phyloP scores from a whole-genome alignment of 2,797 vertebrate species.

The Ceyx erithaca region DNA sequence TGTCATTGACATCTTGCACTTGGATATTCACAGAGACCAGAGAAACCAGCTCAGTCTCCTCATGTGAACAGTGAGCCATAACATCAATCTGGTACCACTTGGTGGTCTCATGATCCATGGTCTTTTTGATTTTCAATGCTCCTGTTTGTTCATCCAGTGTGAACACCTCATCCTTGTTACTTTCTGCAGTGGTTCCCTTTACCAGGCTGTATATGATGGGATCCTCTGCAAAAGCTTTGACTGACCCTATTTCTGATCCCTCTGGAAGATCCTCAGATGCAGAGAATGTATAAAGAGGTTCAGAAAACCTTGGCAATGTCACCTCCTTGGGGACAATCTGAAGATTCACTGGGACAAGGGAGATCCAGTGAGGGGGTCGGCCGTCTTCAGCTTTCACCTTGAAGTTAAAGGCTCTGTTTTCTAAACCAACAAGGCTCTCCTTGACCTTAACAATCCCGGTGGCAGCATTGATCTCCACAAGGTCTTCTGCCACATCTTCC shows the following conservation, averaged over 20 bases:
- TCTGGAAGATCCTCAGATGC: conserved; percentile 91
- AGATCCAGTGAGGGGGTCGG: conserved; percentile 91
- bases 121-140: conserved; percentile 88
- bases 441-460: conserved; percentile 92
- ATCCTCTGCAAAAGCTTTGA: conserved; percentile 88
- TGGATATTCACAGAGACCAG: conserved; percentile 94
- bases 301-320: conserved; percentile 92
- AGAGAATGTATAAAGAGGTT: conserved; percentile 94
- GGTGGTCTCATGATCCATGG: conserved; percentile 92
- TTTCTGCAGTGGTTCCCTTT: conserved; percentile 93
- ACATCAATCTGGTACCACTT: conserved; percentile 97
- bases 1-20: conserved; percentile 96
- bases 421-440: conserved; percentile 90
- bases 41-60: conserved; percentile 88
- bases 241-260: conserved; percentile 91
- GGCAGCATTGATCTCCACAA: conserved; percentile 93
- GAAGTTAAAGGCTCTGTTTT: conserved; percentile 93
- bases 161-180: conserved; percentile 92
- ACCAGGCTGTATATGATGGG: conserved; percentile 96
- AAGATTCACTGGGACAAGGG: conserved; percentile 89
- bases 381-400: conserved; percentile 94
- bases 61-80: conserved; percentile 90
- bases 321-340: conserved; percentile 92
- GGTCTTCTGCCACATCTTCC: conserved; percentile 85
- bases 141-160: conserved; percentile 89